Evolutionary conservation across 2,113 vertebrate genomes (phyloP).

Genomic region (Tinamus guttatus): DNA sequence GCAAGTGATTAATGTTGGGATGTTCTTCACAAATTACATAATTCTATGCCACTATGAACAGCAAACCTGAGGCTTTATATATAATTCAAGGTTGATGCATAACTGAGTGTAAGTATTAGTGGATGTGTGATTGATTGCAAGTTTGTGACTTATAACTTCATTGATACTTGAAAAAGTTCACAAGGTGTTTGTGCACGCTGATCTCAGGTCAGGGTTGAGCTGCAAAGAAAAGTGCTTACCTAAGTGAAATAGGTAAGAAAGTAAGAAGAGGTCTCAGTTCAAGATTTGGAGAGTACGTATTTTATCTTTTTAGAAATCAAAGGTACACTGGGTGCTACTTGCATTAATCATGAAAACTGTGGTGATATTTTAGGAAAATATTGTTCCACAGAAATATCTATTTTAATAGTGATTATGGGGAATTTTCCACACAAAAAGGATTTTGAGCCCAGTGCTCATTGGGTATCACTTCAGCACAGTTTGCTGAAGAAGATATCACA

Average conservation of each 20-base stretch:
- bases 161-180: neutral
- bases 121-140: neutral
- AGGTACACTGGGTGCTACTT: neutral
- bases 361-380: neutral
- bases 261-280: too few relatives aligned
- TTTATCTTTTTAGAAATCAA: neutral
- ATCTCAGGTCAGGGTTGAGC: neutral
- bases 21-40: neutral
- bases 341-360: neutral
- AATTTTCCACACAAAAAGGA: neutral
- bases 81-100: neutral
- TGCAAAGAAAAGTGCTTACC: fast-evolving
- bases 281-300: neutral
- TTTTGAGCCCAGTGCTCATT: neutral
- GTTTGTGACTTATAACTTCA: neutral
- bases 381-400: neutral
- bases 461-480: neutral
- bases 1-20: neutral
- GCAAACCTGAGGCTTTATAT: neutral
- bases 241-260: neutral
- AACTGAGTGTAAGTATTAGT: neutral
- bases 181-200: fast-evolving
- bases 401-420: neutral
- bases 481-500: neutral
- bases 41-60: neutral